Evolutionary conservation across 1,140 invertebrate species (phyloP).

Genomic region (Theocolax elegans): DNA sequence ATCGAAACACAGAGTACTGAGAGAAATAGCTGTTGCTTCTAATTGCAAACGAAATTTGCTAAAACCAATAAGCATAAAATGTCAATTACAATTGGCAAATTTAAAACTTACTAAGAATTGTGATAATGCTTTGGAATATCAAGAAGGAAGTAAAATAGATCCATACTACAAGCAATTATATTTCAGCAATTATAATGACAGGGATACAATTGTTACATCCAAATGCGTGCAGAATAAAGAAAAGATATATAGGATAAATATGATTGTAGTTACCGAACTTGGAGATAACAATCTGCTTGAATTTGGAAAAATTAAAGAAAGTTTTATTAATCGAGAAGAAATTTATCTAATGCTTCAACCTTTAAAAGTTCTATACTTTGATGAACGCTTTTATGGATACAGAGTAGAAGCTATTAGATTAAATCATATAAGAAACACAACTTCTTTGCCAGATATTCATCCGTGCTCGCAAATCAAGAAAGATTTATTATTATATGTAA

Average conservation of each 20-base stretch:
- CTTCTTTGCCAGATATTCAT: slow-evolving; percentile 4
- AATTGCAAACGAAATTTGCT: slow-evolving; percentile 19
- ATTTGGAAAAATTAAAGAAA: slow-evolving; percentile 11
- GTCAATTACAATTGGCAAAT: slow-evolving; percentile 26
- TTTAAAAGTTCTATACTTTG: background rate
- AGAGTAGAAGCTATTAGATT: background rate
- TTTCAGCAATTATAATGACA: background rate
- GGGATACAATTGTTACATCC: background rate
- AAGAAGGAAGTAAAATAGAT: too few relatives aligned
- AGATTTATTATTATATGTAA: too few relatives aligned
- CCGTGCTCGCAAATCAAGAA: slow-evolving; percentile 1
- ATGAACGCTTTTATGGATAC: background rate
- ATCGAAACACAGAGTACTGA: slow-evolving; percentile 42
- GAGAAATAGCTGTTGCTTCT: slow-evolving; percentile 6
- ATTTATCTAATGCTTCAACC: background rate
- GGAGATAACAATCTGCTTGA: slow-evolving; percentile 5
- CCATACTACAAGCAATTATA: background rate
- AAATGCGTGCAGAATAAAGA: background rate
- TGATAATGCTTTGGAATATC: background rate
- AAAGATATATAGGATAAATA: background rate
- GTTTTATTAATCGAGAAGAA: slow-evolving; percentile 2
- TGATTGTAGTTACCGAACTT: slow-evolving; percentile 11
- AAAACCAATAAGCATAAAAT: slow-evolving; percentile 7
- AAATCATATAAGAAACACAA: background rate
- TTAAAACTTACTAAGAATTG: background rate